Evolutionary conservation across 1,140 invertebrate genomes (phyloP).

Genomic region (Rhagoletis pomonella): DNA sequence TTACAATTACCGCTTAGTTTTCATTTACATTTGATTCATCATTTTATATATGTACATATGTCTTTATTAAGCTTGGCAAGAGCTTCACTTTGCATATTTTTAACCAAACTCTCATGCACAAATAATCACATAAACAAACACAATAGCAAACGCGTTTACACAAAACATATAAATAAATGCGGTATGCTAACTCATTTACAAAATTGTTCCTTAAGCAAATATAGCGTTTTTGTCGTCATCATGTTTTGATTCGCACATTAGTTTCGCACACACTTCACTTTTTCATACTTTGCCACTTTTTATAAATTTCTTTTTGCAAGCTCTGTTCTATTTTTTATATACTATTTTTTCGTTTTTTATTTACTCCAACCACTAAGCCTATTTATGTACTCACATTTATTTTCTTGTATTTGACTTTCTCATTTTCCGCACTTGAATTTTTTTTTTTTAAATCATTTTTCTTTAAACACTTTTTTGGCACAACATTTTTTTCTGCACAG

Average conservation of each 20-base stretch:
- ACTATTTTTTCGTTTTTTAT: background rate
- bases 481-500: background rate
- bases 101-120: too few relatives aligned
- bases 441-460: background rate
- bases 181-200: background rate
- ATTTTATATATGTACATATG: too few relatives aligned
- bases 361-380: too few relatives aligned
- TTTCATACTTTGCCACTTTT: too few relatives aligned
- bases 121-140: too few relatives aligned
- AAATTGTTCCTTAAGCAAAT: background rate
- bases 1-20: too few relatives aligned
- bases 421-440: constrained; percentile 1
- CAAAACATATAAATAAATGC: background rate
- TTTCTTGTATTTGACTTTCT: background rate
- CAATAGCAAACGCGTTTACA: too few relatives aligned
- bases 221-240: background rate
- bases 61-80: too few relatives aligned
- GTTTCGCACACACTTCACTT: background rate
- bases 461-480: background rate
- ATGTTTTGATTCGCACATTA: background rate
- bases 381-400: background rate
- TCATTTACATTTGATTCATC: too few relatives aligned
- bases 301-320: too few relatives aligned
- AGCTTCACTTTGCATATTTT: too few relatives aligned
- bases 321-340: too few relatives aligned